Conservation (phyloP, 2,113 vertebrate genomes). For the Catharus fuscescens region DNA sequence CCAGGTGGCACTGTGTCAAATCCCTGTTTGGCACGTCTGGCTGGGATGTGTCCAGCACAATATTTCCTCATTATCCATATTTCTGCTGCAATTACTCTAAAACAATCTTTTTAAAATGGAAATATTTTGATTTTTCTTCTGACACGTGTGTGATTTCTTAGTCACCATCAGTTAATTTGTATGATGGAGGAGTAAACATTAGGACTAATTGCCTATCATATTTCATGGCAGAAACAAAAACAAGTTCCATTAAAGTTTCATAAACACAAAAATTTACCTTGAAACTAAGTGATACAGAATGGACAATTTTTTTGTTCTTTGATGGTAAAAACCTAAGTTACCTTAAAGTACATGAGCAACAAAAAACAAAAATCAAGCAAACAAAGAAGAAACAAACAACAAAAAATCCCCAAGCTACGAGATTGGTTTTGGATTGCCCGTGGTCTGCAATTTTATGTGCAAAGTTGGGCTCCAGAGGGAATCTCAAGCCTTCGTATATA, state of each 20-base stretch:
- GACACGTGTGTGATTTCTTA: rapidly evolving
- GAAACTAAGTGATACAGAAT: neutral
- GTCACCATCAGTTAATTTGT: neutral
- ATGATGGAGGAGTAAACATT: neutral
- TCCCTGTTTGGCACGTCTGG: neutral
- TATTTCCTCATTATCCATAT: neutral
- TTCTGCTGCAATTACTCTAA: neutral
- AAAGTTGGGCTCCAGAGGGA: constrained; percentile 31
- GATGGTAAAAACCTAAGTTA: neutral
- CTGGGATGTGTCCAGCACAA: neutral
- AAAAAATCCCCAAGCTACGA: neutral
- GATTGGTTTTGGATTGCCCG: neutral
- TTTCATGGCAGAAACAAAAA: neutral
- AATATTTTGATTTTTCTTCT: neutral
- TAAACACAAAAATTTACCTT: neutral
- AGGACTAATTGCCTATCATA: neutral
- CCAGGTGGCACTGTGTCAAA: rapidly evolving
- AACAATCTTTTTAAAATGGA: rapidly evolving
- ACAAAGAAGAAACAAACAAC: neutral
- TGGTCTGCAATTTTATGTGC: neutral
- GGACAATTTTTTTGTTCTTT: neutral
- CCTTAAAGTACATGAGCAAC: neutral
- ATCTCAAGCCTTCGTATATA: neutral
- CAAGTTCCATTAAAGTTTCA: neutral
- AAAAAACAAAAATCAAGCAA: neutral